These are phyloP conservation scores for Schrankia costaestrigalis DNA, from an alignment of 2,888 invertebrate species.

Conservation along the genomic window DNA sequence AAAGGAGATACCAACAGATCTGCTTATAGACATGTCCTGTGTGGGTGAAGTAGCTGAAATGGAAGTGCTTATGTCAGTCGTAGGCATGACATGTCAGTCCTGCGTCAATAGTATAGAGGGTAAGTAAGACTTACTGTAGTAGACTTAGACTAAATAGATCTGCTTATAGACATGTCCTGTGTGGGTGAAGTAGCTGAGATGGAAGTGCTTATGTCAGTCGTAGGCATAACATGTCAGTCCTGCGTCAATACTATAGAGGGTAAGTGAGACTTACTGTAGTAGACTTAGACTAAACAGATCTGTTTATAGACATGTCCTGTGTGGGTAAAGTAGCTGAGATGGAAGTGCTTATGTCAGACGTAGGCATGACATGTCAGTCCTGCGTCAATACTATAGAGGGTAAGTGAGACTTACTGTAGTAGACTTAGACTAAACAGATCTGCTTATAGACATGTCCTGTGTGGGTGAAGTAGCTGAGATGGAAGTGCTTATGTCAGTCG, in stretches of 20 bases:
- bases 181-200: slow-evolving; percentile 35
- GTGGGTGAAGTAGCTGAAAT: slow-evolving; percentile 35
- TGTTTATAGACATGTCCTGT: slow-evolving; percentile 66
- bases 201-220: slow-evolving; percentile 74
- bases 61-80: slow-evolving; percentile 74
- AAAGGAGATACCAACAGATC: slow-evolving; percentile 66
- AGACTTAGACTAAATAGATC: too few species aligned
- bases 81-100: slow-evolving; percentile 95
- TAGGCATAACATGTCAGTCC: slow-evolving; percentile 95
- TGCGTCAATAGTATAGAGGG: slow-evolving; percentile 94
- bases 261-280: too few species aligned
- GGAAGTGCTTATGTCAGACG: slow-evolving; percentile 74
- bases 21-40: slow-evolving; percentile 66
- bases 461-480: slow-evolving; percentile 35
- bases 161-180: slow-evolving; percentile 66
- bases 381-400: slow-evolving; percentile 94
- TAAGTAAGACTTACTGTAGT: too few species aligned
- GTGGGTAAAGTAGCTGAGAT: slow-evolving; percentile 35
- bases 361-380: slow-evolving; percentile 95
- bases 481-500: slow-evolving; percentile 74
- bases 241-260: slow-evolving; percentile 94
- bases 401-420: too few species aligned
- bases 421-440: too few species aligned
- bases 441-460: slow-evolving; percentile 66
- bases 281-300: too few species aligned